Evolutionary conservation across 1,140 invertebrate genomes (phyloP).

Genomic region (Harpegnathos saltator): DNA sequence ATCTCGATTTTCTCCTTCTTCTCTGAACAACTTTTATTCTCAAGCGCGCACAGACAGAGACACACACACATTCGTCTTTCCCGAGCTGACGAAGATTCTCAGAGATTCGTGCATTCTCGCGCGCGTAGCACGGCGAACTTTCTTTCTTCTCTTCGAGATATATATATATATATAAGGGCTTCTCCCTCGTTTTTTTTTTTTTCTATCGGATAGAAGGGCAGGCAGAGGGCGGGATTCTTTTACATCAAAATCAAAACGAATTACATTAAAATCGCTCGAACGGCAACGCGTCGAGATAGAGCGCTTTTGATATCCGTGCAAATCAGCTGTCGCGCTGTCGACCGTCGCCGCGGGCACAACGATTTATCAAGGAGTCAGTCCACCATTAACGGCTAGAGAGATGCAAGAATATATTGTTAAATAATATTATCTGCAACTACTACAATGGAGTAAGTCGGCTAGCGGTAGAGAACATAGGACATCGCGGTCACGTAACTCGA

Average conservation of each 20-base stretch:
- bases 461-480: constrained; percentile 70
- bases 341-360: constrained; percentile 44
- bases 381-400: constrained; percentile 60
- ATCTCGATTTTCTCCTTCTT: constrained; percentile 29
- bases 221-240: not conserved
- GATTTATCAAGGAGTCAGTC: constrained; percentile 63
- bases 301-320: constrained; percentile 30
- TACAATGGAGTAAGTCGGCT: constrained; percentile 71
- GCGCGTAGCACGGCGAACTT: constrained; percentile 5
- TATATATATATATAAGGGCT: too few relatives aligned
- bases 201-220: too few relatives aligned
- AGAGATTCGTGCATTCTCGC: constrained; percentile 2
- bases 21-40: constrained; percentile 40
- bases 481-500: constrained; percentile 72
- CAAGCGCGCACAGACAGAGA: constrained; percentile 21
- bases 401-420: constrained; percentile 76
- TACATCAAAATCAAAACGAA: constrained; percentile 35
- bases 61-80: constrained; percentile 22
- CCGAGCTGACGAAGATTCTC: constrained; percentile 29
- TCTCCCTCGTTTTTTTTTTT: not conserved
- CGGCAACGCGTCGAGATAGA: constrained; percentile 29
- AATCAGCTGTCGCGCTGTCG: constrained; percentile 45
- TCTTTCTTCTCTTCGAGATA: constrained; percentile 17
- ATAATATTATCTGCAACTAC: constrained; percentile 75
- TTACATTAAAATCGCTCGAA: constrained; percentile 17